Base-by-base conservation (phyloP, 2,797 vertebrate species). In the Columba guinea region DNA sequence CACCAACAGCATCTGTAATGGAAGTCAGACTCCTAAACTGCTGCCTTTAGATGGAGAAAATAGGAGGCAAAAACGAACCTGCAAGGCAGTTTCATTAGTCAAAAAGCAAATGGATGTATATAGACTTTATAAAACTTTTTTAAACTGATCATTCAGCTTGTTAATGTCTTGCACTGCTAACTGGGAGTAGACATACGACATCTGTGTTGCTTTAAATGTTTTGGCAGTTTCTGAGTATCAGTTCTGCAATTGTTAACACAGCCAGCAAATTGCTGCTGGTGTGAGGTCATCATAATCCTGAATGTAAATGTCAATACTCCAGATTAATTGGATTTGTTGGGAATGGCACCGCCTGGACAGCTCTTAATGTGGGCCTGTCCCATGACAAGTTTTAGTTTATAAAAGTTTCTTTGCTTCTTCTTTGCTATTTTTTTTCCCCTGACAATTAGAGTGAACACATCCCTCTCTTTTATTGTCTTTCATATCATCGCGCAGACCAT, bases 11-110 rank as follows among this genome's bases (percentile, higher is more conserved):
- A 92, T 58, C 88, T 94, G 73, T 64, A 91, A 81, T 74, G 87
- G 87, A 90, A 96, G 95, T 83, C 30, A 94, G 37, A 22, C 39
- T 88, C 71, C 56, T 52, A 58, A 79, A 93, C 44, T 89, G 34
- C 59, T 79, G 30, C 80, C 68, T 84, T 81, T 82, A 91, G 74
- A 44, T 41, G 55, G 59, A 84, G 73, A 52, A 94, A 60, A 86
- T 15, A 11, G 44, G 67, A 73, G 48, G 9, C 64, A 16, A 41
- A 70, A 88, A 70, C 27, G 55, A 92, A 84, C 32, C 30, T 44
- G 15, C 8, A 37, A 86, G 76, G 48, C 28, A 67, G 12, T 78
- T 91, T 90, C 2, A 5, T 64, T 79, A 79, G 69, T 86, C 70
- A 81, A 48, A 88, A 93, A 44, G 67, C n/a, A 94, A 95, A 75